phyloP scores from a whole-genome alignment of 2,888 invertebrate species.

The Arge pagana region DNA sequence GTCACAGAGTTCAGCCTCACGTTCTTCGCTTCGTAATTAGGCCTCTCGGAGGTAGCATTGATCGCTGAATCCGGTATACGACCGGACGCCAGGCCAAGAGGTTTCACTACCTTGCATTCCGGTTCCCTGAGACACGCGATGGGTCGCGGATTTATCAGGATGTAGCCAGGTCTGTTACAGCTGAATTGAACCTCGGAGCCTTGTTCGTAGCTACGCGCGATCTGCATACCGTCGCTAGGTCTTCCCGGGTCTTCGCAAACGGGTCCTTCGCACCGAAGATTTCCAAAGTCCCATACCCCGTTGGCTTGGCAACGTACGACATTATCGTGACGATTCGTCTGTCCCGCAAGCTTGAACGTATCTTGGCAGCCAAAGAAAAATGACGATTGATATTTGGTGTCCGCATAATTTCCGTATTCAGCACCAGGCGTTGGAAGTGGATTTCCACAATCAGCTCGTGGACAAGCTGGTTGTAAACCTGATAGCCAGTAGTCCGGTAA shows the following conservation, averaged over 20 bases:
- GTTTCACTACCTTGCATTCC: conserved; percentile 90
- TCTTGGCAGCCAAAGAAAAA: conserved; percentile 97
- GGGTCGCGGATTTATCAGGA: conserved; percentile 87
- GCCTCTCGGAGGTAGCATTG: conserved; percentile 91
- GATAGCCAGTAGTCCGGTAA: conserved; percentile 91
- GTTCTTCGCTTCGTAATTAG: conserved; percentile 89
- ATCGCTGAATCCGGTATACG: conserved; percentile 93
- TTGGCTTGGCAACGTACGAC: conserved; percentile 89
- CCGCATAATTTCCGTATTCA: conserved; percentile 85
- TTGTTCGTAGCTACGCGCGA: conserved; percentile 83
- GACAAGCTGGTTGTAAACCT: conserved; percentile 83
- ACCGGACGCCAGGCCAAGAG: conserved; percentile 89
- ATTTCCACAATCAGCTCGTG: conserved; percentile 87
- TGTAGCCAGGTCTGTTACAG: conserved; percentile 90
- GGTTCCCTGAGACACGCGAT: conserved; percentile 91
- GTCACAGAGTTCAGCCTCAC: conserved; percentile 90
- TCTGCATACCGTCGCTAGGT: conserved; percentile 89
- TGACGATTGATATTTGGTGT: conserved; percentile 89
- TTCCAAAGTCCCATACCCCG: conserved; percentile 97
- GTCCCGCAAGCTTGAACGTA: conserved; percentile 91
- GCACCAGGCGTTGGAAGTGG: conserved; percentile 93
- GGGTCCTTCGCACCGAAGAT: conserved; percentile 93
- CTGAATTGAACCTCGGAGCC: conserved; percentile 90
- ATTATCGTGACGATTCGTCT: conserved; percentile 89
- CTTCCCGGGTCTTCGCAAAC: conserved; percentile 95